Conservation (phyloP, 2,113 vertebrate species). For the Catagonus wagneri region DNA sequence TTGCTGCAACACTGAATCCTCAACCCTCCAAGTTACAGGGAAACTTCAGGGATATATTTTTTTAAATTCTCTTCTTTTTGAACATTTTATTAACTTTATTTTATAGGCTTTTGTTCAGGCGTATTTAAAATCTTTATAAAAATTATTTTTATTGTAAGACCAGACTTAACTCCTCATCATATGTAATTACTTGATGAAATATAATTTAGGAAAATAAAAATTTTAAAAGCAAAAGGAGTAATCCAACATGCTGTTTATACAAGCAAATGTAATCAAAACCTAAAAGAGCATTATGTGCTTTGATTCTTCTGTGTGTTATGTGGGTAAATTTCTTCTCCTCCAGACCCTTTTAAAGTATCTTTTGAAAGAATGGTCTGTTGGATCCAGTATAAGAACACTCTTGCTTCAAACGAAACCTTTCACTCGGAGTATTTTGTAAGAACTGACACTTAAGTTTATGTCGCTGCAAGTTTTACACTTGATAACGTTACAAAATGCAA, state of each 20-base stretch:
- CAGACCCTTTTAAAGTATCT: conserved; percentile 59
- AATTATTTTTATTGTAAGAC: conserved; percentile 61
- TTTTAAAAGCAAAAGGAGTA: conserved; percentile 80
- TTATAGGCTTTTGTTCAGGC: neutral
- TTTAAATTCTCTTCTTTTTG: neutral
- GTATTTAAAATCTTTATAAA: conserved; percentile 74
- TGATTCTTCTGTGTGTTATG: conserved; percentile 77
- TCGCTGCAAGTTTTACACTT: conserved; percentile 70
- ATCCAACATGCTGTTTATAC: conserved; percentile 78
- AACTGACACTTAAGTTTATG: conserved; percentile 79
- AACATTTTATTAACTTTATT: conserved; percentile 60
- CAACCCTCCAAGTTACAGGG: too few species aligned
- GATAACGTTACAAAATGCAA: conserved; percentile 59
- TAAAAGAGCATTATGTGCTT: conserved; percentile 80
- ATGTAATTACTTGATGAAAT: conserved; percentile 79
- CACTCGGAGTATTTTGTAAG: conserved; percentile 46
- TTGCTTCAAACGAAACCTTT: neutral
- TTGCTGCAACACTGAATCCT: too few species aligned
- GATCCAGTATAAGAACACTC: conserved; percentile 70
- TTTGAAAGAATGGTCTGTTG: conserved; percentile 66
- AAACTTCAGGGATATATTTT: too few species aligned
- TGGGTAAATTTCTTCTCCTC: conserved; percentile 80
- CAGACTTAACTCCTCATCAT: conserved; percentile 59
- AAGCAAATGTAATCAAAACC: conserved; percentile 81
- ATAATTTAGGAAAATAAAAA: conserved; percentile 77